A percentile compares a stretch with the other conserved stretches of the same genome.
Evolutionary conservation across 2,888 invertebrate species (phyloP).

Genomic region (Auanema sp.): DNA sequence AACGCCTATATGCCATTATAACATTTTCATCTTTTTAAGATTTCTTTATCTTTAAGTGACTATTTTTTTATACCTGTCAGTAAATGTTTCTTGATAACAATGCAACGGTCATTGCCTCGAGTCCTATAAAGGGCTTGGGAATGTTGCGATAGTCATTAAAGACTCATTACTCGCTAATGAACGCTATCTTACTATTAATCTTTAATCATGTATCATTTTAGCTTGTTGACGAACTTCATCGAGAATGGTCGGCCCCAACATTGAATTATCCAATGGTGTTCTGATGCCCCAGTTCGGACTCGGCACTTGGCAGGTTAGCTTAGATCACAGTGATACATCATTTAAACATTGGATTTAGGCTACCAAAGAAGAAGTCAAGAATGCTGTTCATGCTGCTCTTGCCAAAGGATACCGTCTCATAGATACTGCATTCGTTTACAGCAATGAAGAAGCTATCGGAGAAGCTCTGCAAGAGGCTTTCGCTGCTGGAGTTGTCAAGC

Average conservation of each 20-base stretch:
- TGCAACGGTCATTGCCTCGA: no score
- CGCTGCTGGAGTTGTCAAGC: conserved; percentile 72
- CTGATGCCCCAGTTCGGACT: conserved; percentile 53
- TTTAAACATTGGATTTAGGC: conserved; percentile 40
- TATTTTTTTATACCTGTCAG: no score
- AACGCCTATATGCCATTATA: no score
- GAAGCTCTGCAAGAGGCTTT: conserved; percentile 77
- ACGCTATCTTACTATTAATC: no score
- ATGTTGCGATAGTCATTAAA: no score
- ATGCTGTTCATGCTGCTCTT: conserved; percentile 75
- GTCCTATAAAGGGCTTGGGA: no score
- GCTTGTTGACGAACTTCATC: no score
- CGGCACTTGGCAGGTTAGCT: conserved; percentile 62
- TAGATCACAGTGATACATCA: neutral
- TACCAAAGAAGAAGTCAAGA: conserved; percentile 71
- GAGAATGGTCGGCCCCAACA: conserved; percentile 22
- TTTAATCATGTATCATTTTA: no score
- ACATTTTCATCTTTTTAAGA: no score
- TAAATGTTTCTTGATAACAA: no score
- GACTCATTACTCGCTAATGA: no score
- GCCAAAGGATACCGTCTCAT: conserved; percentile 81
- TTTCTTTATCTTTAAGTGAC: no score
- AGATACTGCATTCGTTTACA: conserved; percentile 79
- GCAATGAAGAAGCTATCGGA: conserved; percentile 78
- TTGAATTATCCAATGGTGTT: conserved; percentile 48